Percentiles rank a stretch among this genome's conserved stretches.
These are phyloP conservation scores for Bombus fervidus DNA, from an alignment of 1,140 invertebrate genomes.

Conservation along the genomic window DNA sequence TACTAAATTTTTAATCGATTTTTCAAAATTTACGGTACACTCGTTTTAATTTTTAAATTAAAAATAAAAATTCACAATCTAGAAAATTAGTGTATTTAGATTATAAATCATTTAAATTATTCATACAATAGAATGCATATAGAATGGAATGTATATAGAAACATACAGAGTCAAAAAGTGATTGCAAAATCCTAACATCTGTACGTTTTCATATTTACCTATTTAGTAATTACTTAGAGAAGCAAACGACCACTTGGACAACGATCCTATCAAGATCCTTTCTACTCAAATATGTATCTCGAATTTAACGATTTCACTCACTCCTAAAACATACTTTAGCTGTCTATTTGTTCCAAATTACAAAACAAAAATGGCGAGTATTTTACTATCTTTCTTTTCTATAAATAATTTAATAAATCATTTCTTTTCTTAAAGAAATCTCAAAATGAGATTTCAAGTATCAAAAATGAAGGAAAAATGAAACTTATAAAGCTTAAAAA, in stretches of 20 bases:
- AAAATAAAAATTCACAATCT: too few relatives aligned
- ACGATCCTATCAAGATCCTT: neutral
- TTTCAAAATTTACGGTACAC: neutral
- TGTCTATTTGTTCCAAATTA: neutral
- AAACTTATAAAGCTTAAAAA: too few relatives aligned
- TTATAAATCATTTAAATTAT: too few relatives aligned
- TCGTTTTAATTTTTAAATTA: neutral
- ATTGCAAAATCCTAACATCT: neutral
- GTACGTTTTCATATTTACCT: slow-evolving; percentile 7
- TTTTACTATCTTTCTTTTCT: neutral
- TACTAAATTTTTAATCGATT: neutral
- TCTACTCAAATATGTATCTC: slow-evolving; percentile 2
- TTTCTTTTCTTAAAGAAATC: neutral
- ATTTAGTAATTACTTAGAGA: slow-evolving; percentile 1
- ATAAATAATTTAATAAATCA: too few relatives aligned
- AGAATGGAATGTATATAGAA: neutral
- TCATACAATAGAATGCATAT: neutral
- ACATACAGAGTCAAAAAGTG: neutral
- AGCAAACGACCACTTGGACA: neutral
- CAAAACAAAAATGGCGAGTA: neutral
- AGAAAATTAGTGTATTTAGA: too few relatives aligned
- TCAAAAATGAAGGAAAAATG: neutral
- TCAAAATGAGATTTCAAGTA: neutral
- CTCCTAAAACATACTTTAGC: neutral
- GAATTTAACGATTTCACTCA: slow-evolving; percentile 12